These are phyloP conservation scores for Gallinago media DNA, from an alignment of 2,113 vertebrate genomes.

Conservation along the genomic window DNA sequence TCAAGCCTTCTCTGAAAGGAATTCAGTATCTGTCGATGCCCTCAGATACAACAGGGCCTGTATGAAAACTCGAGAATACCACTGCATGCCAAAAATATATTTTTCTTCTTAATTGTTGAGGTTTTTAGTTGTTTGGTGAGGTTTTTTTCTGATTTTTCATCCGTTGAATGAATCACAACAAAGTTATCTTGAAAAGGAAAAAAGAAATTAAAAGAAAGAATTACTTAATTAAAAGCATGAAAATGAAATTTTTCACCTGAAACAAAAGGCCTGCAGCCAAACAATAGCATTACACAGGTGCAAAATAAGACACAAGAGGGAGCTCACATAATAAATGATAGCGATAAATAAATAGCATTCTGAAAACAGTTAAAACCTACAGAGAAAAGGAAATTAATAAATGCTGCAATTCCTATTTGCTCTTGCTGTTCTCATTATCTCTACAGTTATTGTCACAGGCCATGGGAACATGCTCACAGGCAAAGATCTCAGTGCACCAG, in stretches of 20 bases:
- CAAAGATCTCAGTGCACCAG: neutral
- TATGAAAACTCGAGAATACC: neutral
- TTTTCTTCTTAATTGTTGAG: neutral
- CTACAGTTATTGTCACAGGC: neutral
- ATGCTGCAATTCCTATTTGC: neutral
- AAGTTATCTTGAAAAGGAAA: neutral
- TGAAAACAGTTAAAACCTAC: neutral
- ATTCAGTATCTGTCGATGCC: neutral
- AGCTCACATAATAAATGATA: slow-evolving; percentile 67
- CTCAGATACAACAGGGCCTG: neutral
- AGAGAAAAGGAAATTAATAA: neutral
- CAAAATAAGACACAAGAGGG: slow-evolving; percentile 67
- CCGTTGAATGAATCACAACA: neutral
- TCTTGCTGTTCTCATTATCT: neutral
- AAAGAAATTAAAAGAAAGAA: neutral
- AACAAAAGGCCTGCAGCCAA: neutral
- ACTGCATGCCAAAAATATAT: neutral
- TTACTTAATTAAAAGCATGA: neutral
- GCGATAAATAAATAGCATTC: slow-evolving; percentile 19
- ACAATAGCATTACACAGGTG: slow-evolving; percentile 25
- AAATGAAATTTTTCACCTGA: neutral
- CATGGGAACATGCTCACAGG: neutral
- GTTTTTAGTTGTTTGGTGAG: neutral
- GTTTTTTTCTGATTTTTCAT: neutral
- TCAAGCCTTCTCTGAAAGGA: neutral